Percentiles rank a stretch among this genome's conserved stretches.
These are phyloP conservation scores for Prochilodus magdalenae DNA, from an alignment of 2,113 vertebrate species.

Conservation along the genomic window DNA sequence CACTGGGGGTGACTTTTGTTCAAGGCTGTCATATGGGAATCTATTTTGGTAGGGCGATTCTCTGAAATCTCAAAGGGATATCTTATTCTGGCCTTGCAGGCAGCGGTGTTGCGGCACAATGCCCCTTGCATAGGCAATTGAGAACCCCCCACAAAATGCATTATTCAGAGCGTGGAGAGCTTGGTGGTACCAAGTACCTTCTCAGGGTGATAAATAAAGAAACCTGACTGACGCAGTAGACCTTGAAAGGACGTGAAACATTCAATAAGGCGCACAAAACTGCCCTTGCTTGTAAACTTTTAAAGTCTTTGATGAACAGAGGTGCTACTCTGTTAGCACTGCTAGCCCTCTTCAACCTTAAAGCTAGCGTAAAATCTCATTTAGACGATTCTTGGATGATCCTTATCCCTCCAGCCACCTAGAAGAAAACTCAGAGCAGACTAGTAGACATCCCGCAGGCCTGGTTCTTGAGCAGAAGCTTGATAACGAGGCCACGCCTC, in stretches of 20 bases:
- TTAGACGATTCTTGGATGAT: neutral
- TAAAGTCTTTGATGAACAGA: neutral
- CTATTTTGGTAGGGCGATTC: slow-evolving; percentile 5
- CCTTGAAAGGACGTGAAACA: no score
- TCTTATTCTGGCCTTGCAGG: slow-evolving; percentile 3
- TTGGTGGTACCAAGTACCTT: neutral
- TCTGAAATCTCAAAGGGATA: neutral
- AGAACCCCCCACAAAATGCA: slow-evolving; percentile 38
- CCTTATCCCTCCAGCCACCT: neutral
- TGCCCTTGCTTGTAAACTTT: neutral
- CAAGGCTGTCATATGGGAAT: neutral
- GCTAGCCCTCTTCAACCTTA: neutral
- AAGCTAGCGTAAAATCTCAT: neutral
- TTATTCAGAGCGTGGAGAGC: slow-evolving; percentile 44
- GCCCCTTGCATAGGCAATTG: neutral
- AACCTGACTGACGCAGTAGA: no score
- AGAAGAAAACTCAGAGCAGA: neutral
- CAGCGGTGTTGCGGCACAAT: neutral
- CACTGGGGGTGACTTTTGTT: neutral
- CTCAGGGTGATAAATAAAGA: neutral
- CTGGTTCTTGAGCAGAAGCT: slow-evolving; percentile 16
- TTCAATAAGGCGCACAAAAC: no score
- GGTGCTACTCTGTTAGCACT: neutral
- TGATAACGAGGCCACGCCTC: neutral
- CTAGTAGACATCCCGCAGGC: neutral